phyloP scores from a whole-genome alignment of 35 echinoderm and acorn worm species.

The Anneissia japonica region DNA sequence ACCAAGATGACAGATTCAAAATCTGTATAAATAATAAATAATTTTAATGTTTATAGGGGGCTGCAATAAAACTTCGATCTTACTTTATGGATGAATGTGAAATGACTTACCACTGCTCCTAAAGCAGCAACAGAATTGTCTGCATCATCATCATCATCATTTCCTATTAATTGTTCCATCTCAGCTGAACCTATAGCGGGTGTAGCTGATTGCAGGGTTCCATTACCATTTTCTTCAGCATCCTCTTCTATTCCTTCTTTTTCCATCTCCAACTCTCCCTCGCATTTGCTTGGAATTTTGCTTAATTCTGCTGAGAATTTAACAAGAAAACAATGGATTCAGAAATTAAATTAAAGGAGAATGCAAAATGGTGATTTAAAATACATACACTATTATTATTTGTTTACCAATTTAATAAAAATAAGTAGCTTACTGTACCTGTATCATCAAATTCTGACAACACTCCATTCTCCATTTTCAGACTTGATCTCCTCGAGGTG shows the following conservation, averaged over 20 bases:
- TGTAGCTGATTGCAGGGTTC: too few relatives aligned
- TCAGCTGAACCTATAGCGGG: too few relatives aligned
- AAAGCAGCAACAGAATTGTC: too few relatives aligned
- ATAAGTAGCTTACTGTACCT: not conserved
- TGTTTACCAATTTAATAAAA: not conserved
- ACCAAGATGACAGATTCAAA: too few relatives aligned
- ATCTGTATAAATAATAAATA: too few relatives aligned
- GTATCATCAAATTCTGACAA: not conserved
- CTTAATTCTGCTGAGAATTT: not conserved
- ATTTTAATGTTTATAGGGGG: too few relatives aligned
- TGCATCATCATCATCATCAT: too few relatives aligned
- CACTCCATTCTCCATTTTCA: not conserved
- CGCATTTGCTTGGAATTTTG: not conserved
- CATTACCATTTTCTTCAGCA: not conserved
- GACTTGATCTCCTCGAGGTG: constrained; percentile 8
- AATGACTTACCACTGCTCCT: too few relatives aligned
- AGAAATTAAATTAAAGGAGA: not conserved
- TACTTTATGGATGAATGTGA: too few relatives aligned
- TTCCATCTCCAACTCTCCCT: not conserved
- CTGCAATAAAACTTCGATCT: too few relatives aligned
- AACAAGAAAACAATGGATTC: not conserved
- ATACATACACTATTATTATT: not conserved
- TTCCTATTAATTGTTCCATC: too few relatives aligned
- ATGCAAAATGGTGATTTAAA: not conserved
- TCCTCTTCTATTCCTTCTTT: not conserved